Evolutionary conservation across 1,140 invertebrate species (phyloP).

Genomic region (Steinernema khuongi): DNA sequence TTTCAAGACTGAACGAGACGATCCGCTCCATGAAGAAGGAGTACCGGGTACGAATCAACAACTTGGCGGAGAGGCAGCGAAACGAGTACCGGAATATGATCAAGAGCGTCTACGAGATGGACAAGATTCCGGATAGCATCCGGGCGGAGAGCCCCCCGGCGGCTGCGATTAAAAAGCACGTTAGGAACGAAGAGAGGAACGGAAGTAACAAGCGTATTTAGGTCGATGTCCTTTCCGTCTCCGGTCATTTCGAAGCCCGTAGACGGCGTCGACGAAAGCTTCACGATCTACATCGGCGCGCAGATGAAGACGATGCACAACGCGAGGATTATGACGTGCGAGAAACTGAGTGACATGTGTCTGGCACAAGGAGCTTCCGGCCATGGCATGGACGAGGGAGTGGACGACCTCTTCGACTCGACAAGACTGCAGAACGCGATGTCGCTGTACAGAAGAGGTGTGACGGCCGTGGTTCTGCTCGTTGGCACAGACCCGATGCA

Average conservation of each 20-base stretch:
- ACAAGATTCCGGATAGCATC: neutral
- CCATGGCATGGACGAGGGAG: neutral
- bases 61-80: neutral
- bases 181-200: neutral
- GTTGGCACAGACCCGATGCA: neutral
- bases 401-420: neutral
- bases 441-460: slow-evolving; percentile 4
- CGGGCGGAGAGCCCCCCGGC: neutral
- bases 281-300: neutral
- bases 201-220: neutral
- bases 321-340: neutral
- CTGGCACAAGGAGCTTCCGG: neutral
- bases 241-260: neutral
- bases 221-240: neutral
- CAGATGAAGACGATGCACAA: slow-evolving; percentile 5
- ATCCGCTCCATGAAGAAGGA: neutral
- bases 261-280: neutral
- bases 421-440: slow-evolving; percentile 2
- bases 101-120: slow-evolving; percentile 6
- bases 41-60: neutral
- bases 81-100: neutral
- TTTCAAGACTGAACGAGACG: neutral
- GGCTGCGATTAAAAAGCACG: neutral
- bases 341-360: neutral
- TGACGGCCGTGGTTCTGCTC: neutral